These are phyloP conservation scores for Philonicus albiceps DNA, from an alignment of 2,888 invertebrate species.

Conservation along the genomic window DNA sequence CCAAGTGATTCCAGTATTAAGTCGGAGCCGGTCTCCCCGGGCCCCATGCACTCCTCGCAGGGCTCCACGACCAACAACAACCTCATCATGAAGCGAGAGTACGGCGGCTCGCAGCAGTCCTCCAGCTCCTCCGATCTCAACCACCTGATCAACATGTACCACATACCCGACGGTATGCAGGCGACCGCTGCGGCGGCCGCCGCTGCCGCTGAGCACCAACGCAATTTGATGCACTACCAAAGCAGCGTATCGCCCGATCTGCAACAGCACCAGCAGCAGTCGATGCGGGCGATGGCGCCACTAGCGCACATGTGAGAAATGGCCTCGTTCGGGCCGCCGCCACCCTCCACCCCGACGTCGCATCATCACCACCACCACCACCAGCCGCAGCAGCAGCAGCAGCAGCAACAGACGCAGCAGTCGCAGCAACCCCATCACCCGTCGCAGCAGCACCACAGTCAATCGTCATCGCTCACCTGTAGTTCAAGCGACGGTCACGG, in stretches of 20 bases:
- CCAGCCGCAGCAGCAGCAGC: slow-evolving; percentile 46
- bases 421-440: slow-evolving; percentile 53
- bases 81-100: slow-evolving; percentile 75
- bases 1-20: slow-evolving; percentile 89
- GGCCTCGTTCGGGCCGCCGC: slow-evolving; percentile 55
- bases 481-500: slow-evolving; percentile 46
- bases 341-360: slow-evolving; percentile 38
- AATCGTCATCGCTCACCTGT: slow-evolving; percentile 43
- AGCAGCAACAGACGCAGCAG: slow-evolving; percentile 43
- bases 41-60: slow-evolving; percentile 64
- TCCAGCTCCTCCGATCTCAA: slow-evolving; percentile 67
- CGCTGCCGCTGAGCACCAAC: slow-evolving; percentile 56
- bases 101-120: slow-evolving; percentile 63
- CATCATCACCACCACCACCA: slow-evolving; percentile 46
- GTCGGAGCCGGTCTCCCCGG: slow-evolving; percentile 87
- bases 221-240: slow-evolving; percentile 63
- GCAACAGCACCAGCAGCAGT: slow-evolving; percentile 62
- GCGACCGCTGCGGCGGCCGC: slow-evolving; percentile 64
- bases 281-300: slow-evolving; percentile 63
- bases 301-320: slow-evolving; percentile 65
- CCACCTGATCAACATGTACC: slow-evolving; percentile 74
- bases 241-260: slow-evolving; percentile 60
- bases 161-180: slow-evolving; percentile 70
- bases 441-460: slow-evolving; percentile 53
- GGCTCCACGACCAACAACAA: slow-evolving; percentile 65